Conservation (phyloP, 2,888 invertebrate species). For the Merodon equestris region DNA sequence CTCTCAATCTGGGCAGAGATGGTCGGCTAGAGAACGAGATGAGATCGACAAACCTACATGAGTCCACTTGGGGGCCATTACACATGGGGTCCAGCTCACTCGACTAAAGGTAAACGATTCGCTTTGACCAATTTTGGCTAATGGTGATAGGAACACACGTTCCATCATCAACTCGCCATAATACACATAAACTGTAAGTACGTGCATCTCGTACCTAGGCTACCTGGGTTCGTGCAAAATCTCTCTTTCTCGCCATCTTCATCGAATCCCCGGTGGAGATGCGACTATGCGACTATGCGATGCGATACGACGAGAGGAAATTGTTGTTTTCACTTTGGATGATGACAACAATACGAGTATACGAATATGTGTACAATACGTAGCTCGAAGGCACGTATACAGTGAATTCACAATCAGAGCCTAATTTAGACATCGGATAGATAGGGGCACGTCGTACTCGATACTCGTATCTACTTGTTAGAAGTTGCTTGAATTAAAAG, state of each 20-base stretch:
- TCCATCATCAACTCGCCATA: constrained; percentile 23
- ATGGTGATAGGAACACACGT: constrained; percentile 61
- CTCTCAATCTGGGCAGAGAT: constrained; percentile 47
- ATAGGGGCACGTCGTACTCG: constrained; percentile 9
- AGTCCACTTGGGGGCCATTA: constrained; percentile 29
- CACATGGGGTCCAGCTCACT: constrained; percentile 23
- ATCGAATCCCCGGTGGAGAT: constrained; percentile 3
- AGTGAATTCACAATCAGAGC: constrained; percentile 58
- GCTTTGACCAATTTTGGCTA: constrained; percentile 63
- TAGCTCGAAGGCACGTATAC: constrained; percentile 49
- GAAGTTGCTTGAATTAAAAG: constrained; percentile 65
- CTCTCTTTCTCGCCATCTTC: background rate
- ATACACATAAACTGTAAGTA: constrained; percentile 8
- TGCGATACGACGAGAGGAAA: constrained; percentile 13
- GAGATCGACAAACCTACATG: constrained; percentile 6
- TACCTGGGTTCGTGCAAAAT: constrained; percentile 2
- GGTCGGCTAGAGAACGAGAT: background rate
- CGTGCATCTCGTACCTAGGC: background rate
- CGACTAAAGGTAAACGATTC: constrained; percentile 41
- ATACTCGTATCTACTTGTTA: constrained; percentile 44
- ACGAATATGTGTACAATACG: constrained; percentile 41
- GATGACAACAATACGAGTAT: constrained; percentile 58
- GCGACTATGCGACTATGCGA: constrained; percentile 9
- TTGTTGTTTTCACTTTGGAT: constrained; percentile 52
- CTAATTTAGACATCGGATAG: constrained; percentile 64